Percentiles rank a stretch among this genome's conserved stretches.
Conservation (phyloP, 2,888 invertebrate genomes). For the Selenia dentaria region DNA sequence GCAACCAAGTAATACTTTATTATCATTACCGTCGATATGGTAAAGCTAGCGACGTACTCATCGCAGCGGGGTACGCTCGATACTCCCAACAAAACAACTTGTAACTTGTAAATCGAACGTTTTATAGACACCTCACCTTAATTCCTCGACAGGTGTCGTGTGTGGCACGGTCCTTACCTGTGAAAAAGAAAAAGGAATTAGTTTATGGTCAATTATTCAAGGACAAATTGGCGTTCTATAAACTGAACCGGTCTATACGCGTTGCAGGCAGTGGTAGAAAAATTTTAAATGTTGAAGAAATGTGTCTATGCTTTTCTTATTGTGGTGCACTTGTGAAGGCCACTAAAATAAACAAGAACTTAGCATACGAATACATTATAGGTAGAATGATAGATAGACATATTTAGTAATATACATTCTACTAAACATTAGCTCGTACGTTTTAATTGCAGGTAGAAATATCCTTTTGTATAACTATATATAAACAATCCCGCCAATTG, state of each 20-base stretch:
- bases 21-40: slow-evolving; percentile 10
- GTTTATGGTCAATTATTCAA: slow-evolving; percentile 53
- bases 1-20: slow-evolving; percentile 8
- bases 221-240: slow-evolving; percentile 41
- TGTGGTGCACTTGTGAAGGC: no score
- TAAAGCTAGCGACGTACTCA: slow-evolving; percentile 4
- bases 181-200: slow-evolving; percentile 41
- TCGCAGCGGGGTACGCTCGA: slow-evolving; percentile 26
- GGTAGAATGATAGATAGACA: no score
- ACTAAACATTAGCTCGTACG: no score
- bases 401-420: no score
- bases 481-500: no score
- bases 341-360: no score
- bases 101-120: slow-evolving; percentile 20
- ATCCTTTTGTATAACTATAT: no score
- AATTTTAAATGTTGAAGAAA: slow-evolving; percentile 11
- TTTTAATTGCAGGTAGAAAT: no score
- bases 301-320: background rate
- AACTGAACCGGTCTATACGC: slow-evolving; percentile 14
- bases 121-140: slow-evolving; percentile 48
- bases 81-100: slow-evolving; percentile 25
- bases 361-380: no score
- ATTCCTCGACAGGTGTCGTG: slow-evolving; percentile 42
- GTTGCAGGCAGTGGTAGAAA: slow-evolving; percentile 7
- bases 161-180: slow-evolving; percentile 63